phyloP scores from a whole-genome alignment of 2,888 invertebrate genomes.

The Petrolisthes manimaculis region DNA sequence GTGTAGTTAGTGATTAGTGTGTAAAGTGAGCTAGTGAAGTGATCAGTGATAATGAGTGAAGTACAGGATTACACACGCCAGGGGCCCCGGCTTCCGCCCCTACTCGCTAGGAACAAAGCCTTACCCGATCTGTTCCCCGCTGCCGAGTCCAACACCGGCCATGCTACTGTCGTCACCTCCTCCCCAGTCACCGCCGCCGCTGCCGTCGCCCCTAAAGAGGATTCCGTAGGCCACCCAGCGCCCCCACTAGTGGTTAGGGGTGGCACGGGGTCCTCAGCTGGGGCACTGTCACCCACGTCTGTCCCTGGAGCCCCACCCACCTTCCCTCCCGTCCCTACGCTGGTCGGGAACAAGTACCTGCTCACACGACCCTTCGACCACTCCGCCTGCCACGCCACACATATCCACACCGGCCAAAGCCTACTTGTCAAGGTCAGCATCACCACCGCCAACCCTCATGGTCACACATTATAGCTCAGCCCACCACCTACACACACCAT shows the following conservation, averaged over 20 bases:
- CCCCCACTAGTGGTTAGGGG: constrained; percentile 44
- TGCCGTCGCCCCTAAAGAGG: constrained; percentile 30
- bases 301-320: constrained; percentile 39
- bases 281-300: constrained; percentile 43
- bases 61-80: constrained; percentile 44
- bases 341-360: constrained; percentile 53
- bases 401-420: constrained; percentile 51
- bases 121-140: constrained; percentile 49
- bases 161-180: constrained; percentile 41
- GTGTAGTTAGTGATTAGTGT: not conserved
- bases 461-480: not conserved
- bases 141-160: constrained; percentile 40
- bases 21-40: constrained; percentile 8
- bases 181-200: constrained; percentile 7
- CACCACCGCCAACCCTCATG: not conserved
- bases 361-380: constrained; percentile 52
- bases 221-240: constrained; percentile 37
- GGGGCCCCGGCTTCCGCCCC: constrained; percentile 36
- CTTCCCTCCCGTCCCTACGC: constrained; percentile 51
- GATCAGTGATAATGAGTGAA: constrained; percentile 52
- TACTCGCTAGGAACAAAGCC: constrained; percentile 40
- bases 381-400: constrained; percentile 55
- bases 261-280: constrained; percentile 13
- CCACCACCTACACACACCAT: not conserved
- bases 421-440: constrained; percentile 51